Base-by-base conservation (phyloP, 1,140 invertebrate genomes). In the Cydia fagiglandana region DNA sequence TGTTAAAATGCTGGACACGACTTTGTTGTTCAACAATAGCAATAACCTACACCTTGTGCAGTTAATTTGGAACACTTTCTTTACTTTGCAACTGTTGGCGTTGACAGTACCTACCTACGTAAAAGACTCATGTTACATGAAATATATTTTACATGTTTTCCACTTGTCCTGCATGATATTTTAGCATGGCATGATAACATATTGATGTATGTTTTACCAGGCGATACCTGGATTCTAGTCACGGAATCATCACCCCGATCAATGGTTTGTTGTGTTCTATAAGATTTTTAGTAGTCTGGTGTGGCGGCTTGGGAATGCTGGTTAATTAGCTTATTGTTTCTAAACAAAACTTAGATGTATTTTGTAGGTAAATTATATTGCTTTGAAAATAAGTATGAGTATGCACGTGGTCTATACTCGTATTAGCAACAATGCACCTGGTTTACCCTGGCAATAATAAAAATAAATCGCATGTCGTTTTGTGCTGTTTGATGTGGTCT, bases 221-320 rank as follows among this genome's bases (percentile, higher is more conserved):
- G 91, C 88, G 81, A 91, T 93, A 89, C 89, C 91, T 82, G 90
- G 91, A 89, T 93, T 90, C 90, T 93, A 93, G 88, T 85, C 83
- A 87, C 83, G 86, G 87, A 83, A 78, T 78, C 83, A 82, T 80
- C 88, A 87, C 83, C 88, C 85, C 86, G 85, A 84, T 78, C 82
- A 88, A 91, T 87, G 91, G 91, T 92, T 91, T 87, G 91, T 92
- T 90, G 81, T 83, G 78, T 83, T 79, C 47, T 45, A 74, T 74
- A 74, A 4, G 24, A 74, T 56, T 47, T 30, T 74, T 74, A 74
- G 41, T 70, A 17, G n/a, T 70, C 12, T 70, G n/a, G n/a, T 45
- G 0, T 17, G 66, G 66, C 13, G 41, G 66, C 66, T 70, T 70
- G 12, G 30, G 38, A 10, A 38, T 38, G 66, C 66, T 70, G 66